Evolutionary conservation across 1,140 invertebrate genomes (phyloP), one percentile per base, ranked within the genome.

Genomic region (Calliopsis andreniformis): DNA sequence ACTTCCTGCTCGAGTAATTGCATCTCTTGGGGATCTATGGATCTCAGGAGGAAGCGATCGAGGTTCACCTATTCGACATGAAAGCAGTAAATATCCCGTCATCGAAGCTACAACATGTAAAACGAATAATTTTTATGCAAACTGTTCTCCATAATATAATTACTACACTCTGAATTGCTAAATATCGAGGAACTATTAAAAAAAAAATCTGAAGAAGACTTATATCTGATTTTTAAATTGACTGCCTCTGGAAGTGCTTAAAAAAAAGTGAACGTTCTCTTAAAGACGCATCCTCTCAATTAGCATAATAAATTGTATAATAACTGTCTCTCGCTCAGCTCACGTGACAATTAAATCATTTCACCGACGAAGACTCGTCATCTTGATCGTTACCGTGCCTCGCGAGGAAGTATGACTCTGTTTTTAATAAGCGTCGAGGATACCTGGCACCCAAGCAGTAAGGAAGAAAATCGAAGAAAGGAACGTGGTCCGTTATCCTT

Each of bases 401-500:
- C 66, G 64, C 18, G 8, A 16, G 32, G 0, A 56, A 28, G 3
- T 20, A 10, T 6, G 18, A 43, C 28, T 10, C 43, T 30, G 16
- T 69, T 69, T 58, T n/a, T 32, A 42, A 14, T 47, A 30, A 23
- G 64, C 23, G 32, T 18, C 32, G 25, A 35, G 20, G 10, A 55
- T 49, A 3, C 20, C 5, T 25, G 10, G 28, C 32, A n/a, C n/a
- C n/a, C n/a, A 7, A 8, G n/a, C 30, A 1, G 1, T 14, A 30
- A n/a, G 18, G 58, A 25, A 51, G 71, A 67, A 30, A 56, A 32
- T 42, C 16, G 71, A 56, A 55, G 49, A 56, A 73, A 56, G 47
- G n/a, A 45, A 23, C 62, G 39, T 6, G 14, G 28, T 66, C 42
- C 28, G 28, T 58, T 45, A 75, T 64, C 71, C 71, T 75, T 75